A percentile compares a stretch with the other conserved stretches of the same genome.
Conservation (phyloP, 1,140 invertebrate genomes). For the Listronotus oregonensis region DNA sequence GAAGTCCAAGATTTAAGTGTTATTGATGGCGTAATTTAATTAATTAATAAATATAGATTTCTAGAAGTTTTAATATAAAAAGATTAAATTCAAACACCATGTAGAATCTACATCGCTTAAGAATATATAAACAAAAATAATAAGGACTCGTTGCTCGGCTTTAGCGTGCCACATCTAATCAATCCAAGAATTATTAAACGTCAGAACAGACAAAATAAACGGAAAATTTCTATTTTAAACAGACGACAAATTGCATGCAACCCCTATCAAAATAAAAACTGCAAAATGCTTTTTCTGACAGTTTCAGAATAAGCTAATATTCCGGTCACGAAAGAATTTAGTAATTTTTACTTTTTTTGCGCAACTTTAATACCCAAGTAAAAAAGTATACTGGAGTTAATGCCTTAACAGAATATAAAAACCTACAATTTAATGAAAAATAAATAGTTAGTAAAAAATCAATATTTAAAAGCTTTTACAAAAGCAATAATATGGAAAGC, state of each 20-base stretch:
- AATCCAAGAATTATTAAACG: conserved; percentile 9
- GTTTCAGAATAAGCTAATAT: conserved; percentile 26
- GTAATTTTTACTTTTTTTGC: conserved; percentile 24
- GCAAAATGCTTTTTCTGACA: conserved; percentile 34
- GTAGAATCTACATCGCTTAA: too few relatives aligned
- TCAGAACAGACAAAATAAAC: conserved; percentile 15
- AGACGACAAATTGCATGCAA: conserved; percentile 32
- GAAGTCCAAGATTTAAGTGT: too few relatives aligned
- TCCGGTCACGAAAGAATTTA: conserved; percentile 30
- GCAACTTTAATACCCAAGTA: conserved; percentile 25
- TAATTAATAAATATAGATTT: too few relatives aligned
- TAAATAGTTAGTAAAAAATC: too few relatives aligned
- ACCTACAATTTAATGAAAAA: conserved; percentile 2
- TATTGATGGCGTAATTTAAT: too few relatives aligned
- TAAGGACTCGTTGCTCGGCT: too few relatives aligned
- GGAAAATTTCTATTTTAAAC: conserved; percentile 23
- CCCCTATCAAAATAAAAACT: conserved; percentile 27
- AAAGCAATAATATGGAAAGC: too few relatives aligned
- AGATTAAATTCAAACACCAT: too few relatives aligned
- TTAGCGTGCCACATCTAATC: conserved; percentile 5
- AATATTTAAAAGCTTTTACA: too few relatives aligned
- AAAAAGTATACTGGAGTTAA: conserved; percentile 23
- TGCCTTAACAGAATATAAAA: conserved; percentile 32
- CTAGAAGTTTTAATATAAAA: too few relatives aligned
- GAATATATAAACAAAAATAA: too few relatives aligned